Percentiles rank a stretch among this genome's conserved stretches.
Conservation (phyloP, 1,140 invertebrate genomes). For the Tyrophagus putrescentiae region DNA sequence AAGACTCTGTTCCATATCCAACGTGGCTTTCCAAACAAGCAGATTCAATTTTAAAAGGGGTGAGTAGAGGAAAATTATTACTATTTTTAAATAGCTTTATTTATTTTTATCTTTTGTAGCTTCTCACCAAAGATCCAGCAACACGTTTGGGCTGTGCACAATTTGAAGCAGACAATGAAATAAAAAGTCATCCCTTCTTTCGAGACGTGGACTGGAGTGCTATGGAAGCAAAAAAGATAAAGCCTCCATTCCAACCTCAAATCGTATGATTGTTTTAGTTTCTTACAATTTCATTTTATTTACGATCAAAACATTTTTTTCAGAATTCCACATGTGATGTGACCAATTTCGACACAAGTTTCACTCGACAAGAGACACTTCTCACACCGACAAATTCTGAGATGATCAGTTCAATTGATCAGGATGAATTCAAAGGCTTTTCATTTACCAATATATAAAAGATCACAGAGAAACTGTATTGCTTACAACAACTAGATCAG, state of each 20-base stretch:
- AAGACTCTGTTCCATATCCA: conserved; percentile 95
- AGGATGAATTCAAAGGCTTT: conserved; percentile 93
- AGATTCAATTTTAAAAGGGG: conserved; percentile 85
- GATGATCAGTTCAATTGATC: conserved; percentile 81
- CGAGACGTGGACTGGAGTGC: conserved; percentile 89
- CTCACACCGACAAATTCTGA: conserved; percentile 83
- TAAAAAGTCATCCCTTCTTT: conserved; percentile 87
- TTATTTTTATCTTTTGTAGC: conserved; percentile 47
- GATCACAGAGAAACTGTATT: too few relatives aligned
- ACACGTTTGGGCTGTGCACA: conserved; percentile 77
- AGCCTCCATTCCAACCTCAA: conserved; percentile 93
- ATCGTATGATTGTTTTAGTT: conserved; percentile 74
- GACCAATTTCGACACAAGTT: conserved; percentile 96
- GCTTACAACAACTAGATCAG: too few relatives aligned
- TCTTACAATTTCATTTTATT: too few relatives aligned
- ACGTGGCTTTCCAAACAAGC: conserved; percentile 93
- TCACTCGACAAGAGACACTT: conserved; percentile 92
- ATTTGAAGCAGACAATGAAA: conserved; percentile 60
- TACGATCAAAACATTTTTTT: too few relatives aligned
- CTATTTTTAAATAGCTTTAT: conserved; percentile 13
- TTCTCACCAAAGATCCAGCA: conserved; percentile 95
- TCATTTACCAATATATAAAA: conserved; percentile 95
- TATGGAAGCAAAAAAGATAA: conserved; percentile 71
- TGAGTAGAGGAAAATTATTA: conserved; percentile 32
- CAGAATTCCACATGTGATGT: conserved; percentile 97